Percentiles rank a stretch among this genome's conserved stretches.
phyloP scores from a whole-genome alignment of 2,888 invertebrate genomes.

The Autographa pulchrina region DNA sequence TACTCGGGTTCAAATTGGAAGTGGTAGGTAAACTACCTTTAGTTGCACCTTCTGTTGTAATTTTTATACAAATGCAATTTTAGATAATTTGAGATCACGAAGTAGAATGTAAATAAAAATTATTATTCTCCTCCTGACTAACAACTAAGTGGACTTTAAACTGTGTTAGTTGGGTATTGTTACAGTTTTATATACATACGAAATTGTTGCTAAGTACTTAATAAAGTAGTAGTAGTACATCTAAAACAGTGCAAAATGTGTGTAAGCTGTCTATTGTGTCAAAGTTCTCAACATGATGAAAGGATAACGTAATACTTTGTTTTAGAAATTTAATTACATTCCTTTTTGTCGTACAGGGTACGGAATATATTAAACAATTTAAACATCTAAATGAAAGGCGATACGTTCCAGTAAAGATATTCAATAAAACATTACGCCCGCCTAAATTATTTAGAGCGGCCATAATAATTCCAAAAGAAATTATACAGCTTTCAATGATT shows the following conservation, averaged over 20 bases:
- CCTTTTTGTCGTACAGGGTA: neutral
- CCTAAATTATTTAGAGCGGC: constrained; percentile 8
- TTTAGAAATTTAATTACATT: neutral
- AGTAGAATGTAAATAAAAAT: too few species aligned
- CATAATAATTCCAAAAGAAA: constrained; percentile 24
- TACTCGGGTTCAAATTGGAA: neutral
- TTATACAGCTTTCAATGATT: constrained; percentile 33
- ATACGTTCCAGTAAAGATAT: constrained; percentile 2
- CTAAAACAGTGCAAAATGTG: neutral
- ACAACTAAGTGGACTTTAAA: neutral
- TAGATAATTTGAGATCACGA: too few species aligned
- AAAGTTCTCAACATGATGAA: neutral
- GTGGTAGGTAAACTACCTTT: neutral
- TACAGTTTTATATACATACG: neutral
- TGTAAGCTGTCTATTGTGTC: neutral
- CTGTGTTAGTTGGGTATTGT: neutral
- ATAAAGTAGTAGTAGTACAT: too few species aligned
- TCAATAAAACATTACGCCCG: constrained; percentile 19
- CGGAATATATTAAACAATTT: neutral
- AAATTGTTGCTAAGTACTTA: neutral
- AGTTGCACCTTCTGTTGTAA: neutral
- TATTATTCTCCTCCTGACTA: too few species aligned
- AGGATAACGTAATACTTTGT: neutral
- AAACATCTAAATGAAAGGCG: neutral
- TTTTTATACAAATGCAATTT: too few species aligned